Evolutionary conservation across 2,888 invertebrate species (phyloP), one percentile per base, ranked within the genome.

Genomic region (Patella ulyssiponensis): DNA sequence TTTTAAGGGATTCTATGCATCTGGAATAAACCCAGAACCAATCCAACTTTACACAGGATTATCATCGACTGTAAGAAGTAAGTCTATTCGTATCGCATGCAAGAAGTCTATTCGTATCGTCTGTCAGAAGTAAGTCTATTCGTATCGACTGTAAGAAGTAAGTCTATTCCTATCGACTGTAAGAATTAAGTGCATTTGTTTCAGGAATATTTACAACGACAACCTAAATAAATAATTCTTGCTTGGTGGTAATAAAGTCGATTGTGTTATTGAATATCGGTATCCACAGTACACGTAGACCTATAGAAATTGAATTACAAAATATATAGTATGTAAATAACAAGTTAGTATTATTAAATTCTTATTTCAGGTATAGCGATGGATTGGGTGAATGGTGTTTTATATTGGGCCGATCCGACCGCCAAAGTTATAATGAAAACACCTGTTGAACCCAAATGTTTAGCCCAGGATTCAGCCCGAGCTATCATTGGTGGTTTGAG

Each of bases 341-440:
- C 44, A 44, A 44, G 44, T 7, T 44, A 44, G 44, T 44, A 44
- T 9, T 44, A 44, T 44, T 44, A 44, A 44, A 44, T 44, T 44
- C 9, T 0, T 44, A 64, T 64, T 64, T 20, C 23, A 64, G 64
- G 23, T 64, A 20, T 64, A 64, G 64, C 64, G 20, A 64, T 64
- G 64, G 64, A 64, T 5, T 64, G 64, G 64, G n/a, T 64, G 64
- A 64, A 23, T 20, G 64, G 23, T 64, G 64, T 64, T 11, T 64
- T 64, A 64, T 64, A 64, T n/a, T 64, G 64, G 64, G 20, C 64
- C 3, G 64, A 64, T 17, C 71, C 76, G 17, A 52, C 72, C 3
- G 51, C n/a, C 14, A 72, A 72, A 51, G 23, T 33, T 17, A 72
- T 72, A 9, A 52, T 64, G 64, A 64, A 64, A 64, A 64, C n/a